phyloP scores from a whole-genome alignment of 1,140 invertebrate species.

The Drosophila cardini region DNA sequence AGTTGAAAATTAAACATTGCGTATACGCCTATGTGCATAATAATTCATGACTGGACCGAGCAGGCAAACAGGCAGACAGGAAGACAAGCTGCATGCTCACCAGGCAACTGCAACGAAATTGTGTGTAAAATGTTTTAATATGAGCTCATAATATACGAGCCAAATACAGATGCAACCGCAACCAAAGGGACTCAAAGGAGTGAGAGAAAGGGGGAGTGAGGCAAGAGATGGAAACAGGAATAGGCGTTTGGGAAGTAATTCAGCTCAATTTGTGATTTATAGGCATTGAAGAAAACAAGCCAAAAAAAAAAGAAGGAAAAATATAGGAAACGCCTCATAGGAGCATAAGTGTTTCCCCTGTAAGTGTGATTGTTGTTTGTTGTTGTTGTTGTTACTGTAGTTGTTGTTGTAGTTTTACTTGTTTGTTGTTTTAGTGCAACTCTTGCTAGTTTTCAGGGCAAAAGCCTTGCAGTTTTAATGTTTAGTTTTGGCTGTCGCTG shows the following conservation, averaged over 20 bases:
- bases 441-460: constrained; percentile 20
- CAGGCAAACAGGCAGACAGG: constrained; percentile 22
- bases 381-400: constrained; percentile 25
- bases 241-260: constrained; percentile 38
- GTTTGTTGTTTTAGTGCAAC: constrained; percentile 28
- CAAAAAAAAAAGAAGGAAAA: constrained; percentile 18
- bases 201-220: constrained; percentile 15
- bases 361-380: constrained; percentile 35
- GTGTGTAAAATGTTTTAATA: constrained; percentile 83
- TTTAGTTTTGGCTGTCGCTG: constrained; percentile 63
- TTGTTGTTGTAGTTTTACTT: constrained; percentile 23
- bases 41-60: constrained; percentile 70
- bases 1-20: constrained; percentile 84
- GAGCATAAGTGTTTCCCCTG: constrained; percentile 59
- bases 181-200: not conserved
- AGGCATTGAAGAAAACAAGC: constrained; percentile 30
- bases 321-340: constrained; percentile 26
- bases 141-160: constrained; percentile 78
- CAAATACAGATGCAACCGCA: constrained; percentile 42
- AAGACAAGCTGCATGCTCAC: constrained; percentile 41
- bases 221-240: not conserved
- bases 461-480: constrained; percentile 67
- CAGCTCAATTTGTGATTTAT: constrained; percentile 81
- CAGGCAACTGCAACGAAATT: constrained; percentile 70
- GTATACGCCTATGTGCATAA: constrained; percentile 83